These are phyloP conservation scores for Patiria miniata DNA, from an alignment of 35 echinoderm and acorn worm genomes.

Conservation along the genomic window DNA sequence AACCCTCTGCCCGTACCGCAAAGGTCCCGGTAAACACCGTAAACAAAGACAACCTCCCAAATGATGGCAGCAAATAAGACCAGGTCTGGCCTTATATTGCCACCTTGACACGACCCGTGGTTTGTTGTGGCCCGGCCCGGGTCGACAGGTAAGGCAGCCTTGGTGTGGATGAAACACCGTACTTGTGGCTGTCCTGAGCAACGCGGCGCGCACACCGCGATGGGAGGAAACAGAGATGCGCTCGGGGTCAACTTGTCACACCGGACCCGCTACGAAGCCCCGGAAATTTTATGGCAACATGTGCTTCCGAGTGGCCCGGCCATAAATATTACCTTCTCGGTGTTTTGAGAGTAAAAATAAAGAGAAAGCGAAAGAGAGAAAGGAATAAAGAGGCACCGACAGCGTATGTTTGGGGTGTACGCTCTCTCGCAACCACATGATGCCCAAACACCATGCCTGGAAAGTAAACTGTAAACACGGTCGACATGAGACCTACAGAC, in stretches of 20 bases:
- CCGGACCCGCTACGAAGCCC: background rate
- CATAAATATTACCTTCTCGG: background rate
- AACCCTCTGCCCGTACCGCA: background rate
- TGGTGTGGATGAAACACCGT: background rate
- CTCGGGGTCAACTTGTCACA: slow-evolving; percentile 4
- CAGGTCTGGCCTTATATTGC: background rate
- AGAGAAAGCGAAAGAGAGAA: background rate
- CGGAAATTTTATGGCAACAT: slow-evolving; percentile 25
- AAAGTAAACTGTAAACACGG: slow-evolving; percentile 18
- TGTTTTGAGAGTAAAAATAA: too few relatives aligned
- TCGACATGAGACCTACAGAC: background rate
- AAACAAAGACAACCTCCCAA: background rate
- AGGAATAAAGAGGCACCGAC: background rate
- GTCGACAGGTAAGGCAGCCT: too few relatives aligned
- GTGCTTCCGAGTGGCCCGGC: slow-evolving; percentile 25
- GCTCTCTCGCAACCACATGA: background rate
- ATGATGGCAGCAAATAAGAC: background rate
- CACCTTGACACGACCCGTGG: background rate
- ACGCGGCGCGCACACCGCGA: background rate
- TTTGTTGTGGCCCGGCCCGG: background rate
- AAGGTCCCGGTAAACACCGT: slow-evolving; percentile 12
- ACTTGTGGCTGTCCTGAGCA: background rate
- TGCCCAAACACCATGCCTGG: background rate
- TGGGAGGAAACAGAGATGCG: background rate
- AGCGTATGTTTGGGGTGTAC: background rate